These are phyloP conservation scores for Crocallis elinguaria DNA, from an alignment of 2,888 invertebrate species.

Conservation along the genomic window DNA sequence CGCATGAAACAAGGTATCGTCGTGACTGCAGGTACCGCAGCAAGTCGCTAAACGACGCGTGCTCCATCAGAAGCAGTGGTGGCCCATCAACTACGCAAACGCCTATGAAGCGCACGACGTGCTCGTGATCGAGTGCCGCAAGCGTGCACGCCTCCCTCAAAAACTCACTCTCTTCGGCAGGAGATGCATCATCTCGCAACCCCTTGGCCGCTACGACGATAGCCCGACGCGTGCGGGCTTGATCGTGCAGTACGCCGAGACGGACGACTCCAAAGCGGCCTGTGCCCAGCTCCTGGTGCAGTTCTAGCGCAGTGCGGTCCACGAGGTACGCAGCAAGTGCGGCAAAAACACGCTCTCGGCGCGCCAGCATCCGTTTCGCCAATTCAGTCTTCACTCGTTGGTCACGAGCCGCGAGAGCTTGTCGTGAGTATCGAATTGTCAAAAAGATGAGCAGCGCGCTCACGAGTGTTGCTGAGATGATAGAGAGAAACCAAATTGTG, in stretches of 20 bases:
- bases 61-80: conserved; percentile 95
- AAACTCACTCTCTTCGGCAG: conserved; percentile 89
- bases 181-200: conserved; percentile 89
- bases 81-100: conserved; percentile 91
- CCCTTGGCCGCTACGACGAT: conserved; percentile 94
- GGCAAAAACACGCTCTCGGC: conserved; percentile 22
- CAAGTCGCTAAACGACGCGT: conserved; percentile 95
- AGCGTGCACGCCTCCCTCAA: conserved; percentile 95
- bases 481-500: conserved; percentile 30
- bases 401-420: conserved; percentile 51
- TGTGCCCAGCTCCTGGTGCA: conserved; percentile 56
- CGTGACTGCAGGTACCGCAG: conserved; percentile 90
- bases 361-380: conserved; percentile 51
- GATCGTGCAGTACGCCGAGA: conserved; percentile 50
- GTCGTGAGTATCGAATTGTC: conserved; percentile 53
- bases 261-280: conserved; percentile 65
- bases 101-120: conserved; percentile 92
- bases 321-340: conserved; percentile 40
- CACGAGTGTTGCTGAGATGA: conserved; percentile 35
- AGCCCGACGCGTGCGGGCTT: conserved; percentile 35
- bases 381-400: too few species aligned
- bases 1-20: conserved; percentile 90
- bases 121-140: conserved; percentile 93
- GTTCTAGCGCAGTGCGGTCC: conserved; percentile 38
- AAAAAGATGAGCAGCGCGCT: conserved; percentile 2